Conservation (phyloP, 2,113 vertebrate genomes). For the Aplodontia rufa region DNA sequence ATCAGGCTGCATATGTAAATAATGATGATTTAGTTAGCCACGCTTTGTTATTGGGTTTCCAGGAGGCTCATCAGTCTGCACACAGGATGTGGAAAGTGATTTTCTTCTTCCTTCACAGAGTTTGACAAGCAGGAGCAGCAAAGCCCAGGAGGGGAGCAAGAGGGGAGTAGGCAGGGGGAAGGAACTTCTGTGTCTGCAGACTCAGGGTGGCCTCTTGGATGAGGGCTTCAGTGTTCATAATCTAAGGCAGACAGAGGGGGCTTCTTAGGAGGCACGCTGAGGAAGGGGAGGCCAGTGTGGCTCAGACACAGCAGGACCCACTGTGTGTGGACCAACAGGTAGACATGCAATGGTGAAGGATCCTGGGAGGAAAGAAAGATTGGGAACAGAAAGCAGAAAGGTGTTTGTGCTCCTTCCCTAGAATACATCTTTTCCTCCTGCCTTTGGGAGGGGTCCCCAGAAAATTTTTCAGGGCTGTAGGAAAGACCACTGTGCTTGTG, state of each 20-base stretch:
- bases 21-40: slow-evolving; percentile 59
- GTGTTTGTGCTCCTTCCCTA: no score
- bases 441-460: neutral
- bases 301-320: neutral
- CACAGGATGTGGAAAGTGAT: neutral
- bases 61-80: neutral
- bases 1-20: slow-evolving; percentile 57
- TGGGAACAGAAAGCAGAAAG: neutral
- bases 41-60: slow-evolving; percentile 29
- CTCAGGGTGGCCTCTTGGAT: no score
- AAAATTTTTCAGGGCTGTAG: neutral
- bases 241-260: neutral
- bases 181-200: no score
- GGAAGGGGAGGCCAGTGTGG: neutral
- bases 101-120: neutral
- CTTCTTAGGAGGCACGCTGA: fast-evolving
- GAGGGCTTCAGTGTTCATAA: fast-evolving
- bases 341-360: fast-evolving
- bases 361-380: neutral
- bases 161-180: no score
- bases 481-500: fast-evolving
- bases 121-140: neutral
- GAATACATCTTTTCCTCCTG: neutral
- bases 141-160: neutral
- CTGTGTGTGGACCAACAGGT: fast-evolving